Conservation (phyloP, 2,113 vertebrate species). For the Felis chaus region DNA sequence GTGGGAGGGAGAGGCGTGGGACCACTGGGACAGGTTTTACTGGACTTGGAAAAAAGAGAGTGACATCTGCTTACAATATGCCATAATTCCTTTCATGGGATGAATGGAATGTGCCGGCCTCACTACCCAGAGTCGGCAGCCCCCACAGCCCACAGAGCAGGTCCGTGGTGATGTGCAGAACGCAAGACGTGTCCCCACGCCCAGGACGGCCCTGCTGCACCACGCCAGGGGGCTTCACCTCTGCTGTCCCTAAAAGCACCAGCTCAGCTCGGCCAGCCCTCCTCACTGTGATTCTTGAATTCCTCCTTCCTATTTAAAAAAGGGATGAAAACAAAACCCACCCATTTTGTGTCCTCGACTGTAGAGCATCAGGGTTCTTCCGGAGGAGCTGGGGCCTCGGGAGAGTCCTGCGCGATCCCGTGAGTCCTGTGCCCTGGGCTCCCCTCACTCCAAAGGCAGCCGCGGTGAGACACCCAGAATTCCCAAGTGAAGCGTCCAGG, state of each 20-base stretch:
- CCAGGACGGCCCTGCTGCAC: neutral
- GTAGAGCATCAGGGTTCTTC: no score
- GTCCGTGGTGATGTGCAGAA: neutral
- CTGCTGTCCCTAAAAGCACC: fast-evolving
- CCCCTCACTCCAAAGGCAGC: neutral
- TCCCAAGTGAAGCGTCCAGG: fast-evolving
- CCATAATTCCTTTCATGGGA: conserved; percentile 58
- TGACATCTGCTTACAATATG: conserved; percentile 58
- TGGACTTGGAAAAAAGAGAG: neutral
- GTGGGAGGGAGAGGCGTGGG: neutral
- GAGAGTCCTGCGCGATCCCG: neutral
- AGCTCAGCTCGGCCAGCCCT: neutral
- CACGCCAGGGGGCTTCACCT: neutral
- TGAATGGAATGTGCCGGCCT: conserved; percentile 61
- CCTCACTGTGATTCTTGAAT: neutral
- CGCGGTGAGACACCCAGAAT: neutral
- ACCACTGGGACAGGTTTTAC: neutral
- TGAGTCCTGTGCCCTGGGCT: neutral
- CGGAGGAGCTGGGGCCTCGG: neutral
- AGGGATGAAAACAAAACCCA: neutral
- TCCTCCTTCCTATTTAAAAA: neutral
- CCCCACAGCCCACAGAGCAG: neutral
- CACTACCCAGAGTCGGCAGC: conserved; percentile 2
- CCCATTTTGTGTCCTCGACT: neutral
- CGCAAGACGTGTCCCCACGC: neutral